phyloP scores from a whole-genome alignment of 2,113 vertebrate genomes.

The Macheiramphus alcinus region DNA sequence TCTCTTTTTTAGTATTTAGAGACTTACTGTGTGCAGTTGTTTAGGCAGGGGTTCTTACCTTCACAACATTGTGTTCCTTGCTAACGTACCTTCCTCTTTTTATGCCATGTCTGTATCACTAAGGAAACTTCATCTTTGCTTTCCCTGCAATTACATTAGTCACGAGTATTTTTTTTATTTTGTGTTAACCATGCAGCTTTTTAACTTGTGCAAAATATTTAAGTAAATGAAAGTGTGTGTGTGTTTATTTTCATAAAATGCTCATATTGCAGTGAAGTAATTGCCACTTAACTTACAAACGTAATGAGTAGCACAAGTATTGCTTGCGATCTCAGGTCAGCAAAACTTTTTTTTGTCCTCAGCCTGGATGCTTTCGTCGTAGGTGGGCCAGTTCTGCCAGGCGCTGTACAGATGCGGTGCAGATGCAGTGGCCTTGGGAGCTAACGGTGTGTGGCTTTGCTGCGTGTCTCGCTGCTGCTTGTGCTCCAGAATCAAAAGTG shows the following conservation, averaged over 20 bases:
- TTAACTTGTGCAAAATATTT: neutral
- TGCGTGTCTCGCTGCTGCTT: rapidly evolving
- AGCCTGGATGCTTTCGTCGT: rapidly evolving
- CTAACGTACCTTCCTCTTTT: neutral
- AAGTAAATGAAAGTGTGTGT: neutral
- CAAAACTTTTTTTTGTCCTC: neutral
- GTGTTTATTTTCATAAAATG: neutral
- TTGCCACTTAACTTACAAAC: neutral
- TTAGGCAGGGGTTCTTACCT: neutral
- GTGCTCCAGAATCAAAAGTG: neutral
- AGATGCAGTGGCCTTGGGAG: neutral
- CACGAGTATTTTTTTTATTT: neutral
- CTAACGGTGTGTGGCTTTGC: neutral
- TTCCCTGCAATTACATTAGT: neutral
- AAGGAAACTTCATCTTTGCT: neutral
- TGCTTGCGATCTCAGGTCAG: rapidly evolving
- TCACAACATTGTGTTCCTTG: neutral
- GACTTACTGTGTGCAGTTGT: neutral
- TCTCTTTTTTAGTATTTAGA: neutral
- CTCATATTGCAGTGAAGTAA: neutral
- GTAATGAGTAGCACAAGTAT: neutral
- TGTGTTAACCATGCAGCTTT: neutral
- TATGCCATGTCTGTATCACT: neutral
- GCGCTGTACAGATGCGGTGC: rapidly evolving
- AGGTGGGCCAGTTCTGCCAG: neutral